These are phyloP conservation scores for Bimastos eiseni DNA, from an alignment of 2,888 invertebrate genomes.

Conservation along the genomic window DNA sequence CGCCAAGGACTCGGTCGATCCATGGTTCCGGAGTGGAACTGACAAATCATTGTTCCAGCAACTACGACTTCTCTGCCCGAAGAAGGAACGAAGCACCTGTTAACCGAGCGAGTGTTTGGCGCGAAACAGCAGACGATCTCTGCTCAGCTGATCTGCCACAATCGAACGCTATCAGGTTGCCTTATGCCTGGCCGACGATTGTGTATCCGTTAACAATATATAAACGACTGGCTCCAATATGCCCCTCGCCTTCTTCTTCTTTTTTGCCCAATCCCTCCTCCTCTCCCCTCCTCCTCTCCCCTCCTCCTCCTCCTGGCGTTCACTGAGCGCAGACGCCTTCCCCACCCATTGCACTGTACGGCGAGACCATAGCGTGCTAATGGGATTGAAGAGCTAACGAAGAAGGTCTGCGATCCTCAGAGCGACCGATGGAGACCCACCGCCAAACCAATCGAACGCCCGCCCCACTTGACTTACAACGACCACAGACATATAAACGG, in stretches of 20 bases:
- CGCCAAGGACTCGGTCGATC: not conserved
- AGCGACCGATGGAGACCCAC: not conserved
- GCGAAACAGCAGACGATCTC: not conserved
- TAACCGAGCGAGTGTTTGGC: not conserved
- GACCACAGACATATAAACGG: constrained; percentile 3
- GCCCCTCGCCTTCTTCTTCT: constrained; percentile 2
- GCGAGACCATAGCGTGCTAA: not conserved
- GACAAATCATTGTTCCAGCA: constrained; percentile 22
- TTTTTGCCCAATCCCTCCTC: no score
- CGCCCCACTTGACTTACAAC: not conserved
- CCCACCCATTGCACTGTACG: not conserved
- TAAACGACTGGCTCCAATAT: not conserved
- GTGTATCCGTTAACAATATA: not conserved
- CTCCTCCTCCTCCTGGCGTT: not conserved
- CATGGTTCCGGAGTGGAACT: constrained; percentile 16
- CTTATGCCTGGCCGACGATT: not conserved
- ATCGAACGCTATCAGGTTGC: not conserved
- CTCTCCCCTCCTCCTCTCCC: not conserved
- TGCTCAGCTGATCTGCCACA: not conserved
- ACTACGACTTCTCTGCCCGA: not conserved
- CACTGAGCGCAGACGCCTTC: not conserved
- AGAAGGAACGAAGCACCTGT: not conserved
- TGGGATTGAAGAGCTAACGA: not conserved
- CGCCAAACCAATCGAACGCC: not conserved
- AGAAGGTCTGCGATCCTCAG: not conserved